Percentiles rank a stretch among this genome's conserved stretches.
Conservation (phyloP, 1,140 invertebrate species). For the Chironomus striatipennis region DNA sequence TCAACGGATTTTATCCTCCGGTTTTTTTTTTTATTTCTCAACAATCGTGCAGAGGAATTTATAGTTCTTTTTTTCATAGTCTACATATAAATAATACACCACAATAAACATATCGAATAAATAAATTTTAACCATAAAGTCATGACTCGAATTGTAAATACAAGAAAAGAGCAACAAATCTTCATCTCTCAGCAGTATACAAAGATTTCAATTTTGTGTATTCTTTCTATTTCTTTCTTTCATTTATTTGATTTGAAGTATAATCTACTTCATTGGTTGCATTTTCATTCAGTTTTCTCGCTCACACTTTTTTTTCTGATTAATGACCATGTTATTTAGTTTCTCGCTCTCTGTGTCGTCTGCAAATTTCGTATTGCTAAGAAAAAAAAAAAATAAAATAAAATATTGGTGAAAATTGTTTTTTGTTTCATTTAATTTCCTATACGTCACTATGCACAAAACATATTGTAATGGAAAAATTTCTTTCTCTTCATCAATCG, state of each 20-base stretch:
- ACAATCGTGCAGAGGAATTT: too few relatives aligned
- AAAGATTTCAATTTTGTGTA: background rate
- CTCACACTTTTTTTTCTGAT: background rate
- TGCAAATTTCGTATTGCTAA: background rate
- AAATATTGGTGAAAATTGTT: background rate
- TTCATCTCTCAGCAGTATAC: background rate
- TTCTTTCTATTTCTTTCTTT: background rate
- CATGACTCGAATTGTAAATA: background rate
- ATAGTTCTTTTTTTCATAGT: too few relatives aligned
- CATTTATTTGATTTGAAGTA: background rate
- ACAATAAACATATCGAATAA: too few relatives aligned
- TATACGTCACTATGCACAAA: background rate
- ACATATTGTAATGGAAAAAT: background rate
- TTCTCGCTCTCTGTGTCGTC: background rate
- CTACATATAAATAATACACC: too few relatives aligned
- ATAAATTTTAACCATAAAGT: constrained; percentile 6
- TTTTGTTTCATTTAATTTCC: background rate
- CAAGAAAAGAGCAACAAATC: background rate
- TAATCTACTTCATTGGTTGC: background rate
- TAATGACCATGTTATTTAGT: background rate
- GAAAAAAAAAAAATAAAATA: too few relatives aligned
- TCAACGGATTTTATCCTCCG: too few relatives aligned
- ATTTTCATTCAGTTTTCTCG: too few relatives aligned
- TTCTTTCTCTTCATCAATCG: background rate
- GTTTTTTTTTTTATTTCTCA: too few relatives aligned